Evolutionary conservation across 2,888 invertebrate genomes (phyloP).

Genomic region (Autographa pulchrina): DNA sequence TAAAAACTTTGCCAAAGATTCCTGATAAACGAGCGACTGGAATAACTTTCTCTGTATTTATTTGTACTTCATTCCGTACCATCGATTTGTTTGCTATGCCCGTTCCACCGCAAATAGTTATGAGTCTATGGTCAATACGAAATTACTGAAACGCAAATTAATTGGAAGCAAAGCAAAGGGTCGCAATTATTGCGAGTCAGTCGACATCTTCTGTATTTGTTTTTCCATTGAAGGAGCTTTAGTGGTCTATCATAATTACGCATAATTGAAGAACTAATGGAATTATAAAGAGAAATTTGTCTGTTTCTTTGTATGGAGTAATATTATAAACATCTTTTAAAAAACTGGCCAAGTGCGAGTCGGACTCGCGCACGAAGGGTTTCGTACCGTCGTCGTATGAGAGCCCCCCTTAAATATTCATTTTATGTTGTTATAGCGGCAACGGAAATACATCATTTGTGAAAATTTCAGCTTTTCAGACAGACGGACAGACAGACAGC

Average conservation of each 20-base stretch:
- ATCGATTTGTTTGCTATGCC: slow-evolving; percentile 52
- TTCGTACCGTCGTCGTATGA: too few relatives aligned
- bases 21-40: slow-evolving; percentile 81
- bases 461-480: too few relatives aligned
- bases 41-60: slow-evolving; percentile 82
- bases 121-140: slow-evolving; percentile 46
- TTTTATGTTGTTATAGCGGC: too few relatives aligned
- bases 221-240: neutral
- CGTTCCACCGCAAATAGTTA: slow-evolving; percentile 37
- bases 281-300: neutral
- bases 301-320: too few relatives aligned
- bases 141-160: slow-evolving; percentile 45
- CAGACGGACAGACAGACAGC: too few relatives aligned
- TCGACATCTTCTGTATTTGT: neutral
- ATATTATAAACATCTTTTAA: too few relatives aligned
- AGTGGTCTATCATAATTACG: neutral
- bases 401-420: too few relatives aligned
- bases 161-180: slow-evolving; percentile 33
- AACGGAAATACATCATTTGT: too few relatives aligned
- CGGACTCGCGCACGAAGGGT: too few relatives aligned
- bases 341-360: too few relatives aligned
- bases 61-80: slow-evolving; percentile 82
- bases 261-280: neutral
- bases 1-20: slow-evolving; percentile 85
- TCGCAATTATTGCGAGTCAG: slow-evolving; percentile 27